These are phyloP conservation scores for Dascillus cervinus DNA, from an alignment of 2,888 invertebrate genomes.

Conservation along the genomic window DNA sequence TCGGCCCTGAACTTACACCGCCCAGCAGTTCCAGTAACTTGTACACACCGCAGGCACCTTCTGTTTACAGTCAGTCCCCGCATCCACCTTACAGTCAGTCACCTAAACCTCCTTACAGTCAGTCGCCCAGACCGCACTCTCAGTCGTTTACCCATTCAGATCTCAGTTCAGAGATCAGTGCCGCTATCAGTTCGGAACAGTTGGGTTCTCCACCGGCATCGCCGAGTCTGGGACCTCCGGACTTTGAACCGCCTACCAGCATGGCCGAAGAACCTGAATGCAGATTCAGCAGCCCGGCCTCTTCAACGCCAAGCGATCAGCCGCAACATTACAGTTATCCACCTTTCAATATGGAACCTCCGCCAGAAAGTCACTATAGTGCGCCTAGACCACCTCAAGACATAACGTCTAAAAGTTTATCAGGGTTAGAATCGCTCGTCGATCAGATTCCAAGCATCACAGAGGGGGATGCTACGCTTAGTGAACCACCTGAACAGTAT, in stretches of 20 bases:
- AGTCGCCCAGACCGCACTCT: slow-evolving; percentile 41
- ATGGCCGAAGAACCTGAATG: slow-evolving; percentile 48
- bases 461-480: slow-evolving; percentile 51
- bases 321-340: slow-evolving; percentile 37
- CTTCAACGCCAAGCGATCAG: slow-evolving; percentile 38
- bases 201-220: slow-evolving; percentile 63
- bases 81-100: slow-evolving; percentile 33
- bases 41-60: slow-evolving; percentile 34
- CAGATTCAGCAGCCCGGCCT: slow-evolving; percentile 44
- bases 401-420: slow-evolving; percentile 77
- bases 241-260: slow-evolving; percentile 65
- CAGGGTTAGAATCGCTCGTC: slow-evolving; percentile 80
- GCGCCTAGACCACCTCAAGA: slow-evolving; percentile 53
- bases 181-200: slow-evolving; percentile 65
- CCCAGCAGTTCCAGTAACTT: slow-evolving; percentile 37
- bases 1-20: slow-evolving; percentile 38
- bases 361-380: slow-evolving; percentile 40
- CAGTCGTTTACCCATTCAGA: slow-evolving; percentile 62
- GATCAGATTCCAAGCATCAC: slow-evolving; percentile 87
- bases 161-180: slow-evolving; percentile 69
- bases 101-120: slow-evolving; percentile 33
- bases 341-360: slow-evolving; percentile 38
- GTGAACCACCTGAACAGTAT: slow-evolving; percentile 31
- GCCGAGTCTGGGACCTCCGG: slow-evolving; percentile 56
- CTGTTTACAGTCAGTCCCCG: slow-evolving; percentile 24